Conservation (phyloP, 2,797 vertebrate genomes). For the Acanthornis magna region DNA sequence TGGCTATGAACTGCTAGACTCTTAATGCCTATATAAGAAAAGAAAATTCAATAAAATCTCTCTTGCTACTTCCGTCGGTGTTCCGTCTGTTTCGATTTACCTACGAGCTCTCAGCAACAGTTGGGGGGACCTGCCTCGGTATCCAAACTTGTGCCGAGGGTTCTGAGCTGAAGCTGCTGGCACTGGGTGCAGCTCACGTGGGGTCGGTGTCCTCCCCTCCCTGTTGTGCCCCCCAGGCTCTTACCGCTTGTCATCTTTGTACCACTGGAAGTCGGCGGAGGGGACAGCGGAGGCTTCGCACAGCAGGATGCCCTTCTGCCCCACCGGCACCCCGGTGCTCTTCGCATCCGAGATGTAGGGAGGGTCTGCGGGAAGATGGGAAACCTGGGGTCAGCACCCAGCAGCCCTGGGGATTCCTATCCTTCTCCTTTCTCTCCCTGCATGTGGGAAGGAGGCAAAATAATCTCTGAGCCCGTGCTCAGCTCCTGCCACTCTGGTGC, state of each 20-base stretch:
- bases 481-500: not conserved
- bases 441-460: not conserved
- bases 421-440: not conserved
- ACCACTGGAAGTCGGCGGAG: constrained; percentile 94
- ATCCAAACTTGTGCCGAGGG: not conserved
- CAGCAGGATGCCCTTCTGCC: constrained; percentile 91
- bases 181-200: rapidly evolving
- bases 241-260: constrained; percentile 94
- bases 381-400: rapidly evolving
- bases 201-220: rapidly evolving
- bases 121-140: too few relatives aligned
- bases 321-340: constrained; percentile 88
- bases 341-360: constrained; percentile 90
- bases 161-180: not conserved
- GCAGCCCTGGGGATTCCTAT: rapidly evolving
- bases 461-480: not conserved
- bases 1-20: too few relatives aligned
- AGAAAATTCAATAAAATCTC: too few relatives aligned
- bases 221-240: not conserved
- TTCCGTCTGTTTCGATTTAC: too few relatives aligned
- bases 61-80: too few relatives aligned
- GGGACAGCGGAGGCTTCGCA: constrained; percentile 94
- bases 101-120: too few relatives aligned
- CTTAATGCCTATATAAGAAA: too few relatives aligned
- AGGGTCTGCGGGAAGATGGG: constrained; percentile 77